Conservation (phyloP, 2,797 vertebrate species). For the Heterohyrax brucei region DNA sequence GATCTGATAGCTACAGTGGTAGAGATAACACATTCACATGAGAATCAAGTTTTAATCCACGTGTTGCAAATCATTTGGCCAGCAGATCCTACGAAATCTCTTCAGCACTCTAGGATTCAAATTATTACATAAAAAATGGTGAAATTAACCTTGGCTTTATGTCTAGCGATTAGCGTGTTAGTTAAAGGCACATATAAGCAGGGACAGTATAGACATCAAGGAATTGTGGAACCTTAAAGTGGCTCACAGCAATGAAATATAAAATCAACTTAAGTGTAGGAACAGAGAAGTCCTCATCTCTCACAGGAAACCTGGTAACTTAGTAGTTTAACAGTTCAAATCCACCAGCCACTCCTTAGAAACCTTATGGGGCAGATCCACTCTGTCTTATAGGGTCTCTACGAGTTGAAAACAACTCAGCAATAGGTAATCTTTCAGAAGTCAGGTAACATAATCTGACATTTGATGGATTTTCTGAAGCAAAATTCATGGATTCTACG, state of each 20-base stretch:
- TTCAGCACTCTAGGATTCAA: background rate
- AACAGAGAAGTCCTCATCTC: background rate
- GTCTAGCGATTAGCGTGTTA: background rate
- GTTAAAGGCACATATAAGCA: background rate
- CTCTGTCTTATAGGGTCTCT: background rate
- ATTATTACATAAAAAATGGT: slow-evolving; percentile 18
- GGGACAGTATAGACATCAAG: background rate
- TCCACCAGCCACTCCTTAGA: background rate
- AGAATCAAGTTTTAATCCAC: slow-evolving; percentile 1
- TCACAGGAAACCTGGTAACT: too few relatives aligned
- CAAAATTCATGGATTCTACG: background rate
- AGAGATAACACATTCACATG: slow-evolving; percentile 26
- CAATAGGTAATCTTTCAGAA: background rate
- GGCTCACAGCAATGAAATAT: slow-evolving; percentile 3
- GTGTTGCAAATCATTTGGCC: slow-evolving; percentile 24
- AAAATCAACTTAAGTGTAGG: background rate
- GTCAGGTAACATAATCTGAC: slow-evolving; percentile 11
- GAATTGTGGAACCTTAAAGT: slow-evolving; percentile 33
- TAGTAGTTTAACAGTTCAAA: background rate
- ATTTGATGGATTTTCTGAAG: background rate
- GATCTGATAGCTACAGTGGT: slow-evolving; percentile 2
- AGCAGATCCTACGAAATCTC: background rate
- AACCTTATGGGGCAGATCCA: background rate
- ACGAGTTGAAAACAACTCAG: background rate
- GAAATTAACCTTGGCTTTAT: slow-evolving; percentile 13